Percentiles rank a stretch among this genome's conserved stretches.
Evolutionary conservation across 1,140 invertebrate species (phyloP).

Genomic region (Drosophila navojoa): DNA sequence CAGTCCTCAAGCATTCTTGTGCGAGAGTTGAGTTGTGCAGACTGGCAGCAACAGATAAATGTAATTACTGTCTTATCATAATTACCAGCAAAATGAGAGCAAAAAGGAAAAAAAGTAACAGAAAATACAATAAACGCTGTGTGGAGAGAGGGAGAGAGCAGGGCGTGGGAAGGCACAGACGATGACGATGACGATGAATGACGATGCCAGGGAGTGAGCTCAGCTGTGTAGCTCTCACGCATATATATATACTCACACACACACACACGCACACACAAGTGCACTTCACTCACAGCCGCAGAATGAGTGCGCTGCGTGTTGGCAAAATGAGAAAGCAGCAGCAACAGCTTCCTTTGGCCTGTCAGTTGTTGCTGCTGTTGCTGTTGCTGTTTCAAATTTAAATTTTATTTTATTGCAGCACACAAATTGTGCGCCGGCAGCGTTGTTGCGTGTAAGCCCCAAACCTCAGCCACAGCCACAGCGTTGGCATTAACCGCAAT

Average conservation of each 20-base stretch:
- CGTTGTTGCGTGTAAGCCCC: conserved; percentile 60
- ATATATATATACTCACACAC: conserved; percentile 8
- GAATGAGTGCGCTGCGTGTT: conserved; percentile 5
- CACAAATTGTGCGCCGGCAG: conserved; percentile 73
- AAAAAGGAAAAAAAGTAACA: conserved; percentile 37
- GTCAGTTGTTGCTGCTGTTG: conserved; percentile 37
- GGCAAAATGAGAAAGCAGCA: conserved; percentile 18
- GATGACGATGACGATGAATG: conserved; percentile 60
- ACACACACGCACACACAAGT: conserved; percentile 33
- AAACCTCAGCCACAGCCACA: conserved; percentile 23
- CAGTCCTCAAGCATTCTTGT: conserved; percentile 25
- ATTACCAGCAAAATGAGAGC: conserved; percentile 61
- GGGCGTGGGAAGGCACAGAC: conserved; percentile 22
- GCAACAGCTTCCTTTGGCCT: conserved; percentile 43
- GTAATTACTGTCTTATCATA: conserved; percentile 81
- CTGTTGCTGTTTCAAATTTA: conserved; percentile 71
- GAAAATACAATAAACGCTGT: conserved; percentile 26
- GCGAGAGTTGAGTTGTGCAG: conserved; percentile 31
- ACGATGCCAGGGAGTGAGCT: conserved; percentile 47
- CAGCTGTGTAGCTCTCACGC: conserved; percentile 45
- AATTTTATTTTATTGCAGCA: conserved; percentile 79
- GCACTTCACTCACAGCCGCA: conserved; percentile 19
- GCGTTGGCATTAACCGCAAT: background rate
- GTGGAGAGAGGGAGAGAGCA: background rate
- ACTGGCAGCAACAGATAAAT: conserved; percentile 75